These are phyloP conservation scores for Drosophila longiperda DNA, from an alignment of 2,888 invertebrate genomes.

Conservation along the genomic window DNA sequence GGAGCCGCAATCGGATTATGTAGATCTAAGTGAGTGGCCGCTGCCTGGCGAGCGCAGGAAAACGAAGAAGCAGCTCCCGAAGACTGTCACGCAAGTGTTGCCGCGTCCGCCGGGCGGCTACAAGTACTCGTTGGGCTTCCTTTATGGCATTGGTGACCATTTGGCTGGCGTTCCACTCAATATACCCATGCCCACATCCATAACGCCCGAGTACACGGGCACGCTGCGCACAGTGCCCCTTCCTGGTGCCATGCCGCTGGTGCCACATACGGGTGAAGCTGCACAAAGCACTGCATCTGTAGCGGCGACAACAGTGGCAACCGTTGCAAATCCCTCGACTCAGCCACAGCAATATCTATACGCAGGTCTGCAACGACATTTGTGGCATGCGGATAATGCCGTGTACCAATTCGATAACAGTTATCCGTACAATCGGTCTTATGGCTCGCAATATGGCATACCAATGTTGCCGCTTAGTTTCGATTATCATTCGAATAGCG, in stretches of 20 bases:
- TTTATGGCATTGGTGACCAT: slow-evolving; percentile 63
- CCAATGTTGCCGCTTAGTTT: slow-evolving; percentile 71
- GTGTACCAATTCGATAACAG: slow-evolving; percentile 76
- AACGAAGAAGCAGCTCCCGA: slow-evolving; percentile 25
- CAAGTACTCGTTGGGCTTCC: slow-evolving; percentile 72
- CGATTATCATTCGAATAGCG: slow-evolving; percentile 55
- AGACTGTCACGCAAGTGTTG: slow-evolving; percentile 47
- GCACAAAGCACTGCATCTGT: slow-evolving; percentile 15
- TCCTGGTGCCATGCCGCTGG: slow-evolving; percentile 19
- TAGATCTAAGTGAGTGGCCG: slow-evolving; percentile 49
- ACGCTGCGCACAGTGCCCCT: slow-evolving; percentile 46
- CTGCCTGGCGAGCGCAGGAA: slow-evolving; percentile 28
- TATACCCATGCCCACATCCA: slow-evolving; percentile 70
- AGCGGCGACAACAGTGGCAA: slow-evolving; percentile 2
- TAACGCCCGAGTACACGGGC: slow-evolving; percentile 70
- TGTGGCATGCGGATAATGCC: slow-evolving; percentile 71
- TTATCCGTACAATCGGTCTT: slow-evolving; percentile 71
- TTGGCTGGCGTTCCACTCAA: slow-evolving; percentile 69
- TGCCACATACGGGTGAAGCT: slow-evolving; percentile 9
- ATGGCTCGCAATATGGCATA: slow-evolving; percentile 61
- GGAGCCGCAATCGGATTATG: slow-evolving; percentile 42
- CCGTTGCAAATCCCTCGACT: background rate
- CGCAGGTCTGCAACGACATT: slow-evolving; percentile 62
- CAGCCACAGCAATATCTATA: slow-evolving; percentile 63
- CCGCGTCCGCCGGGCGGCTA: slow-evolving; percentile 73